These are phyloP conservation scores for Ryuthela nishihirai DNA, from an alignment of 2,888 invertebrate genomes.

Conservation along the genomic window DNA sequence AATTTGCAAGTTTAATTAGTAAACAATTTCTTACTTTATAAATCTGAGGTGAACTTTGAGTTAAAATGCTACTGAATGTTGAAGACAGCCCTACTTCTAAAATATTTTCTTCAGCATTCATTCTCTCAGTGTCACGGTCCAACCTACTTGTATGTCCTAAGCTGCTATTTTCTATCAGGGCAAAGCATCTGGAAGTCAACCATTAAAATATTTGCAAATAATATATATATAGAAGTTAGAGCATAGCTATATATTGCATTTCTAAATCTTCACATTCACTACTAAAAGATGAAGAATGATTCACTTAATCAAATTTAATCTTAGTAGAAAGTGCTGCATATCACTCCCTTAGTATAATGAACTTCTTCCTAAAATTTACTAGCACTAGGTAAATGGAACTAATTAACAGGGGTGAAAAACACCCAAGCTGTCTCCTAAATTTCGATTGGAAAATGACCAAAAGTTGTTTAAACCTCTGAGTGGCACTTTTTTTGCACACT, in stretches of 20 bases:
- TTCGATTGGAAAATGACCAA: no score
- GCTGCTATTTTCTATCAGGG: conserved; percentile 51
- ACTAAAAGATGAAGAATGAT: no score
- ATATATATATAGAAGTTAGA: background rate
- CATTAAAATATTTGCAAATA: background rate
- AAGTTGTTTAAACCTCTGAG: no score
- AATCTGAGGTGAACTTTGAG: conserved; percentile 66
- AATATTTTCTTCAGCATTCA: conserved; percentile 66
- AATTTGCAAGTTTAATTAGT: no score
- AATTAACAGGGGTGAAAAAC: no score
- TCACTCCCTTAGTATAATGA: no score
- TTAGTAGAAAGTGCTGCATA: no score
- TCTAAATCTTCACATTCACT: background rate
- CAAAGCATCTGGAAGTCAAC: conserved; percentile 47
- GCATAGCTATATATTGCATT: background rate
- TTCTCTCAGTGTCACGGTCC: conserved; percentile 52
- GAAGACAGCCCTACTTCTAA: conserved; percentile 67
- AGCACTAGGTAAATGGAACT: no score
- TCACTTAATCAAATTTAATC: no score
- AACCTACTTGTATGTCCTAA: conserved; percentile 58
- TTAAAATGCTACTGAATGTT: conserved; percentile 64
- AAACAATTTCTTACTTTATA: conserved; percentile 55
- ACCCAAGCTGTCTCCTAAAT: no score
- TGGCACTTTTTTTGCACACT: no score
- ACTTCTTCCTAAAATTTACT: no score